Evolutionary conservation across 1,140 invertebrate genomes (phyloP), one percentile per base, ranked within the genome.

Genomic region (Harpegnathos saltator): DNA sequence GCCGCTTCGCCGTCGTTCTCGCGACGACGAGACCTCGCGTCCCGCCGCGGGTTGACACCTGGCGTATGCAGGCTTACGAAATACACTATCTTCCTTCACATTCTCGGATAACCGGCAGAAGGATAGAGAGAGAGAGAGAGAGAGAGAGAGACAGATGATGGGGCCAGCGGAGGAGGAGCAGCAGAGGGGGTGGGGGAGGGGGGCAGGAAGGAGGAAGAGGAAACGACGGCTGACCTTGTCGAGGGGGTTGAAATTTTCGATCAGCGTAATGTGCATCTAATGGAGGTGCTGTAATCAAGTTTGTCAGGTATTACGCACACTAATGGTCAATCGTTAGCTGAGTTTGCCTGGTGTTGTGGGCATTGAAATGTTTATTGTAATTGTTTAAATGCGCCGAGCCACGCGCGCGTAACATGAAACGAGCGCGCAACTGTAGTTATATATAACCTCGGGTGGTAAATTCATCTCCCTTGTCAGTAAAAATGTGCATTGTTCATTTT

Each of bases 21-120:
- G 50, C 26, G 59, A 75, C 29, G 78, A 82, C 69, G 81, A 75
- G 81, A 74, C 63, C 80, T 74, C 72, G 72, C 48, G 65, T 56
- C 72, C 38, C 22, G 33, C 22, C n/a, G 50, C 62, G 44, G 29
- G 69, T 66, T 52, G 81, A 78, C 81, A 83, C 61, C 48, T 66
- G 72, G 61, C 62, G 73, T 54, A 75, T 63, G 29, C 81, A 66
- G 72, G 61, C 50, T 83, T 65, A 58, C 48, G 58, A 44, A 61
- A 61, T 75, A 58, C 38, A 56, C 19, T 19, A 58, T 74, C 58
- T 62, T 74, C 63, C 56, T n/a, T n/a, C 12, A 26, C 26, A 24
- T 26, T 29, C 14, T 24, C 9, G 80, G 58, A 73, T 74, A 74
- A 77, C 15, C 29, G 29, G 19, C 19, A 14, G n/a, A 56, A 77